Base-by-base conservation (phyloP, 2,888 invertebrate genomes). In the Pyrrhia umbra region DNA sequence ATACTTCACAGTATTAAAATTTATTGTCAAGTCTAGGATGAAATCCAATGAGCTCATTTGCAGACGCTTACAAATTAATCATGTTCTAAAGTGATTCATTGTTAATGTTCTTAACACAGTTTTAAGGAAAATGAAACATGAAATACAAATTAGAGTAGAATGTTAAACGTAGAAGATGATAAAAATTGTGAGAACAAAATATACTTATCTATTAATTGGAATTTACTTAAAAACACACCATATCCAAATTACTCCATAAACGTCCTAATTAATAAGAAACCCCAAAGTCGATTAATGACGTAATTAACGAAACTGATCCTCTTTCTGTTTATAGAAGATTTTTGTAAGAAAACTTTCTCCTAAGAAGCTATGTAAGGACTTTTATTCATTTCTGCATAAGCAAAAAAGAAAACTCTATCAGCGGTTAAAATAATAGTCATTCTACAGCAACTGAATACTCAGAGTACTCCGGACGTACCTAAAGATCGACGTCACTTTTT, bases 41-140 rank as follows among this genome's bases (percentile, higher is more conserved):
- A 34, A 64, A 61, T 57, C 61, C 52, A 59, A 59, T 65, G 69
- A 70, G 66, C 49, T 77, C 68, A 68, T 68, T 72, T 72, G 43
- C 57, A 65, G 68, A 79, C 60, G 50, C 42, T 49, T 39, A 37
- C 58, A 40, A 58, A 79, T 79, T 77, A 79, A 73, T 79, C 63
- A 73, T 59, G 51, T 42, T 39, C 13, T 18, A 20, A 61, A 43
- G 61, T 79, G 69, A 79, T 75, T 76, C 71, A 79, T 63, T 69
- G 66, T 63, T 45, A 30, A 52, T 55, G 18, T 10, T 59, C 45
- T 46, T 57, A 49, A 43, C 58, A 59, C 51, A 52, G n/a, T 43
- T 64, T 56, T 27, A 45, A 21, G 13, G 46, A 43, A 58, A 50
- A 63, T 6, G 13, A 37, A n/a, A 10, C 20, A 15, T 21, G 13